Evolutionary conservation across 2,888 invertebrate species (phyloP).

Genomic region (Tyria jacobaeae): DNA sequence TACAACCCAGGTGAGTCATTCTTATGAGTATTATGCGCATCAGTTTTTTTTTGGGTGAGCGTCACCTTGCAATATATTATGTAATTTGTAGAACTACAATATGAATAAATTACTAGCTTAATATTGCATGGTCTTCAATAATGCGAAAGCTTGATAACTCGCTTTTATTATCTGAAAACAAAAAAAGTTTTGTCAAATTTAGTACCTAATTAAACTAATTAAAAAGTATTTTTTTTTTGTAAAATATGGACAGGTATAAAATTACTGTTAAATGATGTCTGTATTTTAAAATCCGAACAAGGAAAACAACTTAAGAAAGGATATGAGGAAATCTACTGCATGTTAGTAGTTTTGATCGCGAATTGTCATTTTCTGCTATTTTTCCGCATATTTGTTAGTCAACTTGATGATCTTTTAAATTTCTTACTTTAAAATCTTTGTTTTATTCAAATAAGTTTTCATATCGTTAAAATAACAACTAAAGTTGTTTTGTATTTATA

Average conservation of each 20-base stretch:
- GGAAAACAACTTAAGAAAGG: neutral
- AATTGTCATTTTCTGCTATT: neutral
- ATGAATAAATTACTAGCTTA: neutral
- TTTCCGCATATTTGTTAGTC: too few relatives aligned
- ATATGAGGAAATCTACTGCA: too few relatives aligned
- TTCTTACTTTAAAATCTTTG: too few relatives aligned
- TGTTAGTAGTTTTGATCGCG: neutral
- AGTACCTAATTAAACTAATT: too few relatives aligned
- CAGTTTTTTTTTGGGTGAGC: neutral
- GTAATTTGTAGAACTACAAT: neutral
- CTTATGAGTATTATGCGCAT: neutral
- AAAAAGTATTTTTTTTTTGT: too few relatives aligned
- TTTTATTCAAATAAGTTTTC: too few relatives aligned
- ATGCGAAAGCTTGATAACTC: conserved; percentile 69
- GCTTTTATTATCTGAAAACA: conserved; percentile 69
- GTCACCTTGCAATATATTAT: neutral
- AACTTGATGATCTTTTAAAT: too few relatives aligned
- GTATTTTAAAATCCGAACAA: neutral
- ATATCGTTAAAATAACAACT: too few relatives aligned
- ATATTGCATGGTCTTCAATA: conserved; percentile 58
- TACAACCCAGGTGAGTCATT: neutral
- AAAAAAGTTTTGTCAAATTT: neutral
- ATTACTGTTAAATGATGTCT: neutral
- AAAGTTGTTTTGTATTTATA: neutral
- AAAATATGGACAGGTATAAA: neutral